Percentiles rank a stretch among this genome's conserved stretches.
phyloP scores from a whole-genome alignment of 2,888 invertebrate genomes.

The Andrena bucephala region DNA sequence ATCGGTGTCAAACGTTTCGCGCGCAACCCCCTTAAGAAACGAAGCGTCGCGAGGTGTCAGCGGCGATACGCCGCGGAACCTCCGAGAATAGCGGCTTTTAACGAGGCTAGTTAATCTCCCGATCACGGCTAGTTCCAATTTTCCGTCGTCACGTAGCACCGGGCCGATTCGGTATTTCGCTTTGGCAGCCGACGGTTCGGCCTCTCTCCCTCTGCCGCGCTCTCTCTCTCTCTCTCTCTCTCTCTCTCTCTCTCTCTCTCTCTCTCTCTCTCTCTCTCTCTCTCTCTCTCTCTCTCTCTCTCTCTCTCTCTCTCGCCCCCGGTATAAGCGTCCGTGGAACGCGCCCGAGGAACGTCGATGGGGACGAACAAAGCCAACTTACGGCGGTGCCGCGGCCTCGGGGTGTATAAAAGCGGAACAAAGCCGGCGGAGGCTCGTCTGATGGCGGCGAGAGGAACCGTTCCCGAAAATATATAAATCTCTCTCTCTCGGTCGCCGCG shows the following conservation, averaged over 20 bases:
- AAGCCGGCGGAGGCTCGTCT: neutral
- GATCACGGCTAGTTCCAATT: constrained; percentile 64
- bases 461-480: constrained; percentile 61
- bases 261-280: too few relatives aligned
- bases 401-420: constrained; percentile 1
- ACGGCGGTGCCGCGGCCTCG: neutral
- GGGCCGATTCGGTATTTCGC: constrained; percentile 55
- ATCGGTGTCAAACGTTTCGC: neutral
- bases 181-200: constrained; percentile 60
- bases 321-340: constrained; percentile 50
- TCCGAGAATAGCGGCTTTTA: constrained; percentile 64
- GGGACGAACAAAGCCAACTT: constrained; percentile 54
- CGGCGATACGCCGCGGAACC: constrained; percentile 21
- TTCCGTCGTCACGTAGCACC: constrained; percentile 57
- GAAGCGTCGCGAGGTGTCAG: constrained; percentile 39
- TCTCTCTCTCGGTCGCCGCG: constrained; percentile 6
- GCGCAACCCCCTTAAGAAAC: constrained; percentile 12
- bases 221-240: too few relatives aligned
- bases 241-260: too few relatives aligned
- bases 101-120: constrained; percentile 59
- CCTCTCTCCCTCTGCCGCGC: neutral
- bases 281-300: too few relatives aligned
- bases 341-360: constrained; percentile 28
- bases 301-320: too few relatives aligned
- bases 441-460: neutral